Evolutionary conservation across 1,140 invertebrate species (phyloP).

Genomic region (Drosophila seguyi): DNA sequence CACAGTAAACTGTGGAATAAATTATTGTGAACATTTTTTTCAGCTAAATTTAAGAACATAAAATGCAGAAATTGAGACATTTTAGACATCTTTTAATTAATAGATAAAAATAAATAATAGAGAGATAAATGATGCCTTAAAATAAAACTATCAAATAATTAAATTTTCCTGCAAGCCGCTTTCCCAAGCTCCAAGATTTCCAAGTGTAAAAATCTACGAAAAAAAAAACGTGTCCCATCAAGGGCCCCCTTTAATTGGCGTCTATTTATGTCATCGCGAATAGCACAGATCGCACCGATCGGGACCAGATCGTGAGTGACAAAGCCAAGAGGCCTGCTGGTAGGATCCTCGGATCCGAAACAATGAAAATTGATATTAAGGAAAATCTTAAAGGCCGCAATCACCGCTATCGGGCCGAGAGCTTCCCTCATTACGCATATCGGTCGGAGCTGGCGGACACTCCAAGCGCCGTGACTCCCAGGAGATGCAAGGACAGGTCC

Average conservation of each 20-base stretch:
- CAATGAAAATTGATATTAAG: constrained; percentile 82
- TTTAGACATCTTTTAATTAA: too few relatives aligned
- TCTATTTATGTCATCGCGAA: constrained; percentile 76
- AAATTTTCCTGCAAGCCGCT: neutral
- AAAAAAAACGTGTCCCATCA: constrained; percentile 62
- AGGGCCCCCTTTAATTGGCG: constrained; percentile 73
- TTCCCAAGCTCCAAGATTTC: neutral
- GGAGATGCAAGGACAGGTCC: constrained; percentile 40
- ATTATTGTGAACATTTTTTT: too few relatives aligned
- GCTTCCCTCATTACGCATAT: constrained; percentile 76
- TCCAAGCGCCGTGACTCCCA: constrained; percentile 52
- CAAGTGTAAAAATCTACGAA: neutral
- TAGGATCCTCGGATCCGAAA: constrained; percentile 18
- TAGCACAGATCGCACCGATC: constrained; percentile 72
- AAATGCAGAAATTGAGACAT: too few relatives aligned
- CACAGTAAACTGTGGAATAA: too few relatives aligned
- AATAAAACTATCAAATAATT: neutral
- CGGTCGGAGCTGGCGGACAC: constrained; percentile 21
- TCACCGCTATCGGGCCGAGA: constrained; percentile 43
- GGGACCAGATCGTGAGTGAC: constrained; percentile 72
- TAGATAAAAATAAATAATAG: too few relatives aligned
- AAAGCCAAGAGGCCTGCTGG: constrained; percentile 39
- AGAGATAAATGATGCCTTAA: too few relatives aligned
- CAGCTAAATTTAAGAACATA: too few relatives aligned
- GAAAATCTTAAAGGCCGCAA: constrained; percentile 75